phyloP scores from a whole-genome alignment of 2,113 vertebrate species.

The Nanorana parkeri region DNA sequence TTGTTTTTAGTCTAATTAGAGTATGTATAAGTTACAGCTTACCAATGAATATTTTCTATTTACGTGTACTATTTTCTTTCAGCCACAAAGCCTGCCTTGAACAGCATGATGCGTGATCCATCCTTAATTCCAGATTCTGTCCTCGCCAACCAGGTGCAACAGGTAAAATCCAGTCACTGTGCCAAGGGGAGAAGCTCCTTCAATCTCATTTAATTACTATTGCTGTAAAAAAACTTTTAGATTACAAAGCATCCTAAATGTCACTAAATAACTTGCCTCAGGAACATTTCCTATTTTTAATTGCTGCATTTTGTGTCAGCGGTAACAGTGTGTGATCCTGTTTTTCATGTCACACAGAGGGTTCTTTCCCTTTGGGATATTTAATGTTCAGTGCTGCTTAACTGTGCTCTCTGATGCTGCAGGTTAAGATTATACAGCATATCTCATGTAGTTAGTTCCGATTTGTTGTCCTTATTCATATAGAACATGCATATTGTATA shows the following conservation, averaged over 20 bases:
- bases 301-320: slow-evolving; percentile 75
- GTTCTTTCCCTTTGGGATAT: no score
- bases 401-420: slow-evolving; percentile 58
- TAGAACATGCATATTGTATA: no score
- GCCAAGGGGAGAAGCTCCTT: slow-evolving; percentile 74
- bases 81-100: slow-evolving; percentile 89
- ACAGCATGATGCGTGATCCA: slow-evolving; percentile 92
- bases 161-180: slow-evolving; percentile 83
- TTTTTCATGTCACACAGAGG: background rate
- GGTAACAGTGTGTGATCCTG: slow-evolving; percentile 60
- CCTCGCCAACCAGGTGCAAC: slow-evolving; percentile 91
- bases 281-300: slow-evolving; percentile 76
- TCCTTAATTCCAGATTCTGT: slow-evolving; percentile 90
- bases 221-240: slow-evolving; percentile 78
- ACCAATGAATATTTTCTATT: background rate
- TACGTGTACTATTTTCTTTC: slow-evolving; percentile 59
- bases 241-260: slow-evolving; percentile 76
- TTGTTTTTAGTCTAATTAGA: no score
- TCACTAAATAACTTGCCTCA: slow-evolving; percentile 73
- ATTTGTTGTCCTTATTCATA: no score
- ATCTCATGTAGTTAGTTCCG: no score
- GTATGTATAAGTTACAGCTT: background rate
- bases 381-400: slow-evolving; percentile 58
- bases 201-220: slow-evolving; percentile 84
- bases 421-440: background rate